Conservation (phyloP, 2,113 vertebrate genomes). For the Polypterus bichir region DNA sequence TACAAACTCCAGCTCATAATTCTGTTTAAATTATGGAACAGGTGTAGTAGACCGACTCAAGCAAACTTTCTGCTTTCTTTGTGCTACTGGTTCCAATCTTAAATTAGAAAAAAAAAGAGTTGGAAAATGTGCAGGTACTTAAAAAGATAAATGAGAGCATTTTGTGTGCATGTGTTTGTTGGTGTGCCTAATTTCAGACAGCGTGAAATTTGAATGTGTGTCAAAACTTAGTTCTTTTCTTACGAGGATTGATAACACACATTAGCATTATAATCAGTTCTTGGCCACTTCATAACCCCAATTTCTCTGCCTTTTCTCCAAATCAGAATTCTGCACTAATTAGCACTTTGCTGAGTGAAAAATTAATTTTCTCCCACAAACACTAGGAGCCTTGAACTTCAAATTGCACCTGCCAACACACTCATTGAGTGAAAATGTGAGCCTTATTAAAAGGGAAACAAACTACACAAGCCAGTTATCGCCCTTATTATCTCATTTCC, state of each 20-base stretch:
- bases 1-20: too few relatives aligned
- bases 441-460: conserved; percentile 4
- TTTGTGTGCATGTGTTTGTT: too few relatives aligned
- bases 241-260: not conserved
- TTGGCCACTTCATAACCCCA: not conserved
- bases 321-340: conserved; percentile 1
- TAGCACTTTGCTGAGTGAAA: conserved; percentile 1
- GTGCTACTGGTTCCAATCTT: too few relatives aligned
- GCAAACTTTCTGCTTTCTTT: too few relatives aligned
- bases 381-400: not conserved
- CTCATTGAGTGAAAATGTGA: not conserved
- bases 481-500: not conserved
- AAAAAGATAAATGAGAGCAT: too few relatives aligned
- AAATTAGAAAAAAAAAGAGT: too few relatives aligned
- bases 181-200: too few relatives aligned
- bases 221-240: too few relatives aligned
- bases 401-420: conserved; percentile 5
- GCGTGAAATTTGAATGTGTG: too few relatives aligned
- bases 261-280: not conserved
- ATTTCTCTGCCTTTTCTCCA: not conserved
- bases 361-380: conserved; percentile 7
- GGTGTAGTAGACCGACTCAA: too few relatives aligned
- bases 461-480: not conserved
- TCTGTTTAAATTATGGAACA: too few relatives aligned
- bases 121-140: too few relatives aligned